phyloP scores from a whole-genome alignment of 2,797 vertebrate species.

The Linurgus olivaceus region DNA sequence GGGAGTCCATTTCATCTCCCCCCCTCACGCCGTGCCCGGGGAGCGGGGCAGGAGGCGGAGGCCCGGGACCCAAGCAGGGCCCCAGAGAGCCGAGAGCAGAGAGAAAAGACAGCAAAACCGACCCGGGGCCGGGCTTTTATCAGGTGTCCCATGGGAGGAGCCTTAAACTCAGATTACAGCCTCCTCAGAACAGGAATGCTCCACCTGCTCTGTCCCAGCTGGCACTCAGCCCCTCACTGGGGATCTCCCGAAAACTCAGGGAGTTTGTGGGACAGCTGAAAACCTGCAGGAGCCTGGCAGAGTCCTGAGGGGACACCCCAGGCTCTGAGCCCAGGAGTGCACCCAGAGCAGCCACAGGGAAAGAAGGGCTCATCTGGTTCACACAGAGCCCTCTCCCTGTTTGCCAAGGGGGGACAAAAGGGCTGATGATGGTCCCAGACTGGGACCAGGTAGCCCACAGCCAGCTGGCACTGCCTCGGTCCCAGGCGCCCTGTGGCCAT shows the following conservation, averaged over 20 bases:
- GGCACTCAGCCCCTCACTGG: slow-evolving; percentile 1
- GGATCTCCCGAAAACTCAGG: slow-evolving; percentile 37
- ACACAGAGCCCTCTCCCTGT: background rate
- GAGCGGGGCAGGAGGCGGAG: too few species aligned
- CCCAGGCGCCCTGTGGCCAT: background rate
- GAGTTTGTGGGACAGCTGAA: slow-evolving; percentile 52
- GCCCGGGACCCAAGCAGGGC: background rate
- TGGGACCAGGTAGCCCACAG: background rate
- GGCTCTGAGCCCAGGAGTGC: too few species aligned
- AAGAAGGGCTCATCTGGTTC: background rate
- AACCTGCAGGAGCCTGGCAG: slow-evolving; percentile 19
- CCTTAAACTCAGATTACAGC: rapidly evolving
- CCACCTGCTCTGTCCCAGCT: background rate
- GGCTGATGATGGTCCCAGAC: background rate
- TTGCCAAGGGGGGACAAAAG: background rate
- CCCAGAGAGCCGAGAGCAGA: background rate
- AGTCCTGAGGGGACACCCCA: background rate
- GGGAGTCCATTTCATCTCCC: background rate
- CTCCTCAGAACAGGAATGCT: background rate
- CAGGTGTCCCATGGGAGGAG: background rate
- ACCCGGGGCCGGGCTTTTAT: too few species aligned
- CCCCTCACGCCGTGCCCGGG: too few species aligned
- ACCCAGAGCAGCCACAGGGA: rapidly evolving
- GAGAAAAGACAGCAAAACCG: background rate
- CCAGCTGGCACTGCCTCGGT: background rate